phyloP scores from a whole-genome alignment of 2,888 invertebrate genomes.

The Caenorhabditis angaria region DNA sequence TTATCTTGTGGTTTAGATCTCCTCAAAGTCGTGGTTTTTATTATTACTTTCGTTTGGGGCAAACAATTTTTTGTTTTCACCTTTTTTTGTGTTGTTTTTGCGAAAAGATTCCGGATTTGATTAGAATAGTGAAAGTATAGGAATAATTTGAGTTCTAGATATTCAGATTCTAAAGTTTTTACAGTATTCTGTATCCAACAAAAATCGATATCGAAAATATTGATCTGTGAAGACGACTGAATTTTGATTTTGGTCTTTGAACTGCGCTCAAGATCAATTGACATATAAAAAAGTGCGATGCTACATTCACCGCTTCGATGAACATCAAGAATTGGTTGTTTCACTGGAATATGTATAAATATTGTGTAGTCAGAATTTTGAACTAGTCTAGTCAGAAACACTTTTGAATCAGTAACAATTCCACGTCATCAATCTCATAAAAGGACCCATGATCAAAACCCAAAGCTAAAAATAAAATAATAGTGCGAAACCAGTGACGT shows the following conservation, averaged over 20 bases:
- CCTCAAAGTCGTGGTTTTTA: no score
- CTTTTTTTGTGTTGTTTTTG: no score
- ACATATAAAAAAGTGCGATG: background rate
- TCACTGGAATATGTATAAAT: background rate
- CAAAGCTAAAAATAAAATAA: no score
- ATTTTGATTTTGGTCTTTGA: background rate
- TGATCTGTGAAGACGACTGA: background rate
- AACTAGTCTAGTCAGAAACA: no score
- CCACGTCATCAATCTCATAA: background rate
- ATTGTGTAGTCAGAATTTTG: no score
- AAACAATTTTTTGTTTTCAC: background rate
- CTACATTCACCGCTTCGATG: background rate
- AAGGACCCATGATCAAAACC: background rate
- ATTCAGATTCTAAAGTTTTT: no score
- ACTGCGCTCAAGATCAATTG: background rate
- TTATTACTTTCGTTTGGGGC: background rate
- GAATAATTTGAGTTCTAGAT: no score
- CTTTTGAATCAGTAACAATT: no score
- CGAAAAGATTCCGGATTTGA: no score
- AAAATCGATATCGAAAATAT: background rate
- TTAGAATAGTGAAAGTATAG: no score
- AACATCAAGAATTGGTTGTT: background rate
- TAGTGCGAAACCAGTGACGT: no score
- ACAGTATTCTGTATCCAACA: background rate
- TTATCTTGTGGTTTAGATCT: conserved; percentile 4